These are phyloP conservation scores for Gallinago media DNA, from an alignment of 2,113 vertebrate species.

Conservation along the genomic window DNA sequence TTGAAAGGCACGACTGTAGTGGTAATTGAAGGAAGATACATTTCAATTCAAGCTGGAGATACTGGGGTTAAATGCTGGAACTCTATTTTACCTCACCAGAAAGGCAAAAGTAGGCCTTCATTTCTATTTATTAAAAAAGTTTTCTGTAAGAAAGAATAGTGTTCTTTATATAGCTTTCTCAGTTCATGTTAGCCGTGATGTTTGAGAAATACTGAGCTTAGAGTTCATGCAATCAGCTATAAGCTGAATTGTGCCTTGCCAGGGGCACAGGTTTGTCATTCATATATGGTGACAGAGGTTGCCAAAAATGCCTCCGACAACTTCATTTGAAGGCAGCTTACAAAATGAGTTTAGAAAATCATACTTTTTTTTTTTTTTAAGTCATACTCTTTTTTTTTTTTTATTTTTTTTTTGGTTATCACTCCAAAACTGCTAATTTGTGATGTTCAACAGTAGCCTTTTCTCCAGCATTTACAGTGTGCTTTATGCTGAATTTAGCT, in stretches of 20 bases:
- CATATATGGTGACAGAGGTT: neutral
- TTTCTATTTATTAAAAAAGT: neutral
- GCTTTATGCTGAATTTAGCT: neutral
- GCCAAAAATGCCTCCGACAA: neutral
- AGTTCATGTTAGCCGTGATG: neutral
- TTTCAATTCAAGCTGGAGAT: neutral
- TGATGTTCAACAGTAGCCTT: neutral
- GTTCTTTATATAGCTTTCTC: neutral
- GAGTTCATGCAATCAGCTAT: neutral
- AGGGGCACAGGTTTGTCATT: neutral
- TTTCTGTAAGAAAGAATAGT: neutral
- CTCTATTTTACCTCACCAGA: neutral
- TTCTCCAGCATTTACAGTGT: neutral
- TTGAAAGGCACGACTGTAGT: neutral
- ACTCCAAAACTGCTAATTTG: neutral
- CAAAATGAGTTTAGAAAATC: neutral
- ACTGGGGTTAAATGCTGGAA: neutral
- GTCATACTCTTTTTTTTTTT: no score
- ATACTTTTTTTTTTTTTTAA: neutral
- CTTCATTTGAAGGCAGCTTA: neutral
- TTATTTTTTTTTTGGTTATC: neutral
- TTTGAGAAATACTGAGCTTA: neutral
- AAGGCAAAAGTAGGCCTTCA: neutral
- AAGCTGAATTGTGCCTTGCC: neutral
- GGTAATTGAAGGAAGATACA: neutral